Evolutionary conservation across 2,113 vertebrate species (phyloP).

Genomic region (Petromus typicus): DNA sequence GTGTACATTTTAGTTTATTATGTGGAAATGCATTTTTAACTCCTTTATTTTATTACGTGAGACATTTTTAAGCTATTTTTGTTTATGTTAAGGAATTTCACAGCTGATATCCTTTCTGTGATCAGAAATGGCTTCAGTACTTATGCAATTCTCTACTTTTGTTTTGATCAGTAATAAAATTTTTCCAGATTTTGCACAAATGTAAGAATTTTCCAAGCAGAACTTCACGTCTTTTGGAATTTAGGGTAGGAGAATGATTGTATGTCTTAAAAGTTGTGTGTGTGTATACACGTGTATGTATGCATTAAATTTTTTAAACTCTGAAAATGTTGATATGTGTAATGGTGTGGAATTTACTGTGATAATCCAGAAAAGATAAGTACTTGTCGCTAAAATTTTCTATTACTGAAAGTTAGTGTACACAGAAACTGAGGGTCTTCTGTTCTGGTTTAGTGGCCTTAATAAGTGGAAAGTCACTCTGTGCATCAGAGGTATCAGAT

Average conservation of each 20-base stretch:
- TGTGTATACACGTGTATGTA: background rate
- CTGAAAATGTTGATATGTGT: background rate
- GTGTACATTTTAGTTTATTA: background rate
- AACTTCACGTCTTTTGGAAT: background rate
- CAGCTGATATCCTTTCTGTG: background rate
- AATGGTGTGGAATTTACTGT: background rate
- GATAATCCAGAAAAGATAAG: background rate
- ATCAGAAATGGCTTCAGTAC: background rate
- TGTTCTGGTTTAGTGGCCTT: background rate
- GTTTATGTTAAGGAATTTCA: slow-evolving; percentile 41
- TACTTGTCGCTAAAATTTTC: background rate
- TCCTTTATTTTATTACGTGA: background rate
- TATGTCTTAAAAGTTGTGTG: background rate
- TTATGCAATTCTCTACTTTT: background rate
- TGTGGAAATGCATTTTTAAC: background rate
- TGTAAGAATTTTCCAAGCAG: slow-evolving; percentile 14
- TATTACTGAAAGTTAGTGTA: slow-evolving; percentile 3
- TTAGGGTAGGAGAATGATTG: background rate
- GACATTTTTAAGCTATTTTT: slow-evolving; percentile 22
- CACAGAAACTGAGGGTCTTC: background rate
- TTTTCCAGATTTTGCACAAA: slow-evolving; percentile 27
- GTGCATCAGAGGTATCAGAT: slow-evolving; percentile 16
- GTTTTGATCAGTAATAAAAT: background rate
- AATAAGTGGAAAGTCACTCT: background rate
- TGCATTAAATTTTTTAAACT: background rate